Conservation (phyloP, 2,113 vertebrate species). For the Columbina picui region DNA sequence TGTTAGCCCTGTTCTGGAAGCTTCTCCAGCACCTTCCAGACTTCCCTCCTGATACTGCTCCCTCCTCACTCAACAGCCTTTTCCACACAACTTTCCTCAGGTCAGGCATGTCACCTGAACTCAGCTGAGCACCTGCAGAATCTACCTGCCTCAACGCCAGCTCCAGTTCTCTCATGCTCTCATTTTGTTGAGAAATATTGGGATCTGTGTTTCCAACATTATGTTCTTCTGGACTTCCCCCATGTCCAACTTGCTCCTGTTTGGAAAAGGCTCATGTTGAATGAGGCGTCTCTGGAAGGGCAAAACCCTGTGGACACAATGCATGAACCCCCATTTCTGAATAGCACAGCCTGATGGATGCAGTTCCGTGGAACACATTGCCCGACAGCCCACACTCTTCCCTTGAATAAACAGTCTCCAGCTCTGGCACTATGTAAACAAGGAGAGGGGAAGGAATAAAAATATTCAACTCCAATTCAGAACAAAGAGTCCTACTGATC, state of each 20-base stretch:
- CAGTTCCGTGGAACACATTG: conserved; percentile 24
- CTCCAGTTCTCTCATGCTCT: neutral
- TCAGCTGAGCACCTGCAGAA: conserved; percentile 24
- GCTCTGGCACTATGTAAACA: neutral
- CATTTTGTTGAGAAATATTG: conserved; percentile 2
- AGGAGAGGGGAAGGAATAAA: neutral
- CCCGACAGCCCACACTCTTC: neutral
- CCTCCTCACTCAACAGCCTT: conserved; percentile 39
- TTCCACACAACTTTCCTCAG: conserved; percentile 1
- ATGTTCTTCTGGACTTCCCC: neutral
- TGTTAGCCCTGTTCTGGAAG: conserved; percentile 44
- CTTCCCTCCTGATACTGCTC: conserved; percentile 48
- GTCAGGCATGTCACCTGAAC: conserved; percentile 63
- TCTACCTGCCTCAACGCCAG: neutral
- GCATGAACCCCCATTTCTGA: neutral
- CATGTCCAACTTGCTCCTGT: neutral
- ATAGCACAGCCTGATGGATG: neutral
- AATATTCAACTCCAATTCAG: neutral
- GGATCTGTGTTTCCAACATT: neutral
- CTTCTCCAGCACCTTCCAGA: conserved; percentile 50
- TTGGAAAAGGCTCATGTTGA: neutral
- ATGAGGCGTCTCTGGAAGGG: neutral
- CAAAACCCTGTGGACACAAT: neutral
- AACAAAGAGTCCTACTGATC: neutral
- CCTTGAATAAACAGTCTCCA: neutral